Conservation (phyloP, 1,140 invertebrate species). For the Maniola jurtina region DNA sequence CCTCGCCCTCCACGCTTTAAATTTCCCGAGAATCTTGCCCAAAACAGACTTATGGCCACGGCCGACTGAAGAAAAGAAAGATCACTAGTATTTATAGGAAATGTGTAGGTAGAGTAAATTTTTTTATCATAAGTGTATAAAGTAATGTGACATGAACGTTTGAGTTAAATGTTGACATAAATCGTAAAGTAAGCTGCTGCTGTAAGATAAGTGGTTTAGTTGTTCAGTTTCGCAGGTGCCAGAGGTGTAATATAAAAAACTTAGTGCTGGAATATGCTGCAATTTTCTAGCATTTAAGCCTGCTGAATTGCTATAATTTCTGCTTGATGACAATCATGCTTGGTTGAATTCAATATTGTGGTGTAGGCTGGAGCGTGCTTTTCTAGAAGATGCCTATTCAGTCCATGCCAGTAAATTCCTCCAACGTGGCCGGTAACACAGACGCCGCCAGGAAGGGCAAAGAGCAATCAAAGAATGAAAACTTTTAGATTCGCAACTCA, state of each 20-base stretch:
- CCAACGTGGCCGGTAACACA: too few relatives aligned
- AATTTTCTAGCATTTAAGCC: neutral
- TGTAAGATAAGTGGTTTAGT: neutral
- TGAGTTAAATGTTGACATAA: neutral
- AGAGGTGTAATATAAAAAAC: too few relatives aligned
- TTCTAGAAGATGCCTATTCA: too few relatives aligned
- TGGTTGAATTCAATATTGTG: too few relatives aligned
- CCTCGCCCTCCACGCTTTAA: constrained; percentile 59
- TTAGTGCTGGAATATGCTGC: neutral
- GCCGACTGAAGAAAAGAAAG: constrained; percentile 56
- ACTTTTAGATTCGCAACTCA: too few relatives aligned
- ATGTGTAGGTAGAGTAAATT: constrained; percentile 18
- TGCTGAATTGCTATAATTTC: too few relatives aligned
- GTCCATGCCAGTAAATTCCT: too few relatives aligned
- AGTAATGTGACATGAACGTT: constrained; percentile 9
- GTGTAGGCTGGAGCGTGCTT: too few relatives aligned
- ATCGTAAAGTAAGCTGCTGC: neutral
- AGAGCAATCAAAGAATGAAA: too few relatives aligned
- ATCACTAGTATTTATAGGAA: constrained; percentile 36
- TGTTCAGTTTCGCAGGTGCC: neutral
- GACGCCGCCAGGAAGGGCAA: too few relatives aligned
- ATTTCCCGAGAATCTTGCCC: constrained; percentile 62
- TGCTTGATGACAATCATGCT: too few relatives aligned
- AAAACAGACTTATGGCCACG: constrained; percentile 65
- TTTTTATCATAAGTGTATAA: constrained; percentile 18